Base-by-base conservation (phyloP, 2,888 invertebrate genomes). In the Drosophila tanythrix region DNA sequence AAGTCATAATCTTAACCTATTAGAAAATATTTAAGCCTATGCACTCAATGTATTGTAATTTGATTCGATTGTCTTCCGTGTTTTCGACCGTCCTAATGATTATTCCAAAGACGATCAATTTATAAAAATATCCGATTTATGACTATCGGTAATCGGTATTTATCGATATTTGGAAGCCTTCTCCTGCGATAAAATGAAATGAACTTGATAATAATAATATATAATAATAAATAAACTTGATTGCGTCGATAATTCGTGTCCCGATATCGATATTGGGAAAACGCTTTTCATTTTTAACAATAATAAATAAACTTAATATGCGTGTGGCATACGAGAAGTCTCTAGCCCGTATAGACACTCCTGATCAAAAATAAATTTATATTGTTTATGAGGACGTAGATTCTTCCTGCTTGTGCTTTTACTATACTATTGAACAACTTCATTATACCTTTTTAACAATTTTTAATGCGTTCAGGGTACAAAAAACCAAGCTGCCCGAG, bases 401-500 rank as follows among this genome's bases (percentile, higher is more conserved):
- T 46, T 21, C 15, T 46, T 46, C 25, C 46, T 15, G 25, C 15
- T 46, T 15, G 13, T 15, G 25, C 15, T 15, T 25, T 25, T 46
- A 25, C 8, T 33, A 25, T 46, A 15, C 46, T 8, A 8, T 46
- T 25, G 25, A 21, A 46, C 25, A 46, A 25, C 25, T 46, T 46
- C 4, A 46, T 25, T 25, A 25, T 25, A 46, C 46, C 46, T 46
- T 46, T 25, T 8, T 15, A 15, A 15, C 21, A 8, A 46, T 21
- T 46, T 46, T 46, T 25, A 25, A 46, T 46, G 15, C 8, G 15
- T 25, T 46, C 8, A 4, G 46, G 25, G 46, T 46, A 46, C 8
- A 46, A 7, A 4, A 21, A 46, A 8, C 46, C 21, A 50, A 59
- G 48, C 62, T 53, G 63, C 53, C 60, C 40, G 60, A 63, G 81